A percentile compares a stretch with the other conserved stretches of the same genome.
Evolutionary conservation across 1,140 invertebrate species (phyloP).

Genomic region (Drosophila athabasca): DNA sequence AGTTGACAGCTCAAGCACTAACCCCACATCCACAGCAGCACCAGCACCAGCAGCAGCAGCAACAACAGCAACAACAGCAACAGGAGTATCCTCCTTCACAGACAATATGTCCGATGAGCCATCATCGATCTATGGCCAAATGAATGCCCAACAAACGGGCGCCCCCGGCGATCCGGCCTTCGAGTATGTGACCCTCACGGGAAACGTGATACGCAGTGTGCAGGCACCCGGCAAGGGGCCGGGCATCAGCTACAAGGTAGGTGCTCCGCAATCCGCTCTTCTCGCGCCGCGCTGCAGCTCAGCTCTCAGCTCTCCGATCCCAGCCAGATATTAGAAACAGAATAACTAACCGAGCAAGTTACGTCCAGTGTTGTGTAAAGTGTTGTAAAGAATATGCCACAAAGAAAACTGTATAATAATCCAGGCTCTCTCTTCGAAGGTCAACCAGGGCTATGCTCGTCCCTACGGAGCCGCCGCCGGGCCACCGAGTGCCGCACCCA

Average conservation of each 20-base stretch:
- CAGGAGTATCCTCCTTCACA: neutral
- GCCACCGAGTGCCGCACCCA: slow-evolving; percentile 47
- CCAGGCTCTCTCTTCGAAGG: slow-evolving; percentile 35
- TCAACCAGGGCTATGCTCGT: slow-evolving; percentile 78
- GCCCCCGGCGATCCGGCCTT: slow-evolving; percentile 63
- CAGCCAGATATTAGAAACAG: slow-evolving; percentile 22
- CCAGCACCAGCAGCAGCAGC: slow-evolving; percentile 11
- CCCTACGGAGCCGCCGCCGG: slow-evolving; percentile 69
- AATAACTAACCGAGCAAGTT: too few species aligned
- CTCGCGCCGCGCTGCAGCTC: slow-evolving; percentile 33
- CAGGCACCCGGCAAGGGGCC: slow-evolving; percentile 80
- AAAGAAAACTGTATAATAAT: slow-evolving; percentile 5
- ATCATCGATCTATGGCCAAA: slow-evolving; percentile 66
- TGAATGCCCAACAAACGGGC: slow-evolving; percentile 32
- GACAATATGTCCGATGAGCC: slow-evolving; percentile 72
- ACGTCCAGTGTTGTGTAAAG: slow-evolving; percentile 16
- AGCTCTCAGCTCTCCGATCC: slow-evolving; percentile 23
- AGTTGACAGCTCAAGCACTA: slow-evolving; percentile 4
- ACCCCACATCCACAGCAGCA: slow-evolving; percentile 22
- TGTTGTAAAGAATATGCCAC: slow-evolving; percentile 29
- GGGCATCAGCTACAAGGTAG: slow-evolving; percentile 73
- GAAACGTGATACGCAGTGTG: slow-evolving; percentile 82
- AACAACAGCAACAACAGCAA: slow-evolving; percentile 23
- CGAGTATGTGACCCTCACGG: slow-evolving; percentile 80
- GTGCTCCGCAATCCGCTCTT: slow-evolving; percentile 35